Evolutionary conservation across 1,140 invertebrate species (phyloP).

Genomic region (Cydia pomonella): DNA sequence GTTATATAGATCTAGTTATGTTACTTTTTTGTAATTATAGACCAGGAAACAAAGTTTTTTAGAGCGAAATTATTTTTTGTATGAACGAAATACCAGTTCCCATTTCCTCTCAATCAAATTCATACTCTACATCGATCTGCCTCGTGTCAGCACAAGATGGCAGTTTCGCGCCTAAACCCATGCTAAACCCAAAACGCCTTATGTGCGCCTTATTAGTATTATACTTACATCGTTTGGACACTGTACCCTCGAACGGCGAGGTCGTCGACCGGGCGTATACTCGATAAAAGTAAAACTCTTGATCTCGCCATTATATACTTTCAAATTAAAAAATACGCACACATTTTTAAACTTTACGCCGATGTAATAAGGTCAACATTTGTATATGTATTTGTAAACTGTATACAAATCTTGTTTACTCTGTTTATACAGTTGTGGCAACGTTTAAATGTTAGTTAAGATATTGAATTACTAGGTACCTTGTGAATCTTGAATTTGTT

Average conservation of each 20-base stretch:
- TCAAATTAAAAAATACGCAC: constrained; percentile 55
- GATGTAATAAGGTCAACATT: background rate
- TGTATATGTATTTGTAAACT: background rate
- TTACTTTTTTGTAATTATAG: background rate
- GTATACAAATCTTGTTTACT: constrained; percentile 7
- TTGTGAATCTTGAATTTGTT: background rate
- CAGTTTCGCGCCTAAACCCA: constrained; percentile 60
- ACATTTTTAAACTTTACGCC: background rate
- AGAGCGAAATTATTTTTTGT: background rate
- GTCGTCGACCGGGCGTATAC: constrained; percentile 57
- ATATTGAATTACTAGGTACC: background rate
- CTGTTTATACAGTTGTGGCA: background rate
- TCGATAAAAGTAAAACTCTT: constrained; percentile 75
- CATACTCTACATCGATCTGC: background rate
- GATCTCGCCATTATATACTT: constrained; percentile 54
- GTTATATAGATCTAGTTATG: no score
- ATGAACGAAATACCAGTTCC: background rate
- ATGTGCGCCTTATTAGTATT: background rate
- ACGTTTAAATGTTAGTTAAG: background rate
- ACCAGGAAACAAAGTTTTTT: background rate
- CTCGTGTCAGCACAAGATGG: constrained; percentile 45
- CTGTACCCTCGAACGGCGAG: constrained; percentile 27
- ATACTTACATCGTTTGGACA: background rate
- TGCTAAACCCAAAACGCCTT: background rate
- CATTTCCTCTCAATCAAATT: background rate